Evolutionary conservation across 2,888 invertebrate genomes (phyloP), one percentile per base, ranked within the genome.

Genomic region (Amphipoea lucens): DNA sequence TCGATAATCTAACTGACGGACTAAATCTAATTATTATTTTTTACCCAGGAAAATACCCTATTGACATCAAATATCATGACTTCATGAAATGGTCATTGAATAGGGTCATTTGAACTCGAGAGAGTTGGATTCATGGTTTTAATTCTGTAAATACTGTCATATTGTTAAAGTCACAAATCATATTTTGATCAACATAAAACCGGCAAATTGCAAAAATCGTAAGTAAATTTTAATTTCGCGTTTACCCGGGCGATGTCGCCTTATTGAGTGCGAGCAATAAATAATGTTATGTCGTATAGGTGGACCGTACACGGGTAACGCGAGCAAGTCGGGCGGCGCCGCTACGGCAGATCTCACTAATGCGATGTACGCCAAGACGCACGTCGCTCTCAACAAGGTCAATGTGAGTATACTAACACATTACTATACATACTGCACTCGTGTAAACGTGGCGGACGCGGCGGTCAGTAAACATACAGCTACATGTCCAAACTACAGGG

Each of bases 331-430:
- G 0, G 95, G 88, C 79, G 94, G 91, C 78, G 94, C 87, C 75
- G 97, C 98, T 73, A 97, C 97, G 71, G 98, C 98, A 74, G 99
- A 99, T 91, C 97, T 99, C 92, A 97, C 97, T 90, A 98, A 98
- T 88, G 98, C 98, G 57, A 98, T 99, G 98, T 99, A 99, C 95
- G 98, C 98, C 92, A 99, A 99, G 95, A 97, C 98, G 87, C 99
- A 99, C 95, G 98, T 98, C 89, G 98, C 99, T 92, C 98, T 99
- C 94, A 98, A 98, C 94, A 99, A 99, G 97, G 98, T 99, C 94
- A 98, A 98, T 96, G 98, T 98, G 96, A 98, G 98, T 98, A 92
- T 71, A 14, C n/a, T 40, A 2, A 2, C 5, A 54, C 48, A 4
- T n/a, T 2, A 23, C 14, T 14, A 4, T 4, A 78, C 48, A 23